Evolutionary conservation across 2,888 invertebrate genomes (phyloP).

Genomic region (Saturnia pavonia): DNA sequence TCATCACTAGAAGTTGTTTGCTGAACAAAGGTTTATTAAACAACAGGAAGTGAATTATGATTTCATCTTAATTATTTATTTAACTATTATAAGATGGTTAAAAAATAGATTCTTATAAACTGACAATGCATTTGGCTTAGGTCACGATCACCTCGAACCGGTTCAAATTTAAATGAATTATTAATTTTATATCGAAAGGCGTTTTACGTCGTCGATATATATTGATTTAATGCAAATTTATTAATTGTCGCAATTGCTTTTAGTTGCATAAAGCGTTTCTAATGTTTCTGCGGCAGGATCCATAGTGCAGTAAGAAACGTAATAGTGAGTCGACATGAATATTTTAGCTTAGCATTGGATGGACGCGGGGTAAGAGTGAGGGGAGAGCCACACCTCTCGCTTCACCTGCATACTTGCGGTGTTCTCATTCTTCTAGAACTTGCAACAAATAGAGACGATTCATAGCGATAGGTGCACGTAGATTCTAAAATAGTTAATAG

Average conservation of each 20-base stretch:
- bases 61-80: slow-evolving; percentile 17
- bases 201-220: neutral
- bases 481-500: neutral
- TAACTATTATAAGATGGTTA: neutral
- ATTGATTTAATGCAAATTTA: slow-evolving; percentile 20
- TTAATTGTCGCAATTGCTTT: slow-evolving; percentile 30
- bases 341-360: neutral
- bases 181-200: slow-evolving; percentile 9
- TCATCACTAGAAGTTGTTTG: slow-evolving; percentile 8
- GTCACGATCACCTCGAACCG: slow-evolving; percentile 6
- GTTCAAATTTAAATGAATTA: neutral
- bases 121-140: slow-evolving; percentile 6
- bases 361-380: slow-evolving; percentile 1
- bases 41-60: slow-evolving; percentile 12
- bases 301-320: slow-evolving; percentile 11
- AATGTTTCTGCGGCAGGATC: slow-evolving; percentile 13
- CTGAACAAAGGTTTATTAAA: slow-evolving; percentile 18
- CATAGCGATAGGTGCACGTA: slow-evolving; percentile 11
- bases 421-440: slow-evolving; percentile 8
- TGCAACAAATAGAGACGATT: slow-evolving; percentile 2
- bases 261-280: slow-evolving; percentile 40
- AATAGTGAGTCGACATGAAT: neutral
- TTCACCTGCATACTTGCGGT: neutral
- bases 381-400: slow-evolving; percentile 11
- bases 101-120: slow-evolving; percentile 14